Percentiles rank a stretch among this genome's conserved stretches.
Evolutionary conservation across 2,888 invertebrate species (phyloP).

Genomic region (Clivina fossor): DNA sequence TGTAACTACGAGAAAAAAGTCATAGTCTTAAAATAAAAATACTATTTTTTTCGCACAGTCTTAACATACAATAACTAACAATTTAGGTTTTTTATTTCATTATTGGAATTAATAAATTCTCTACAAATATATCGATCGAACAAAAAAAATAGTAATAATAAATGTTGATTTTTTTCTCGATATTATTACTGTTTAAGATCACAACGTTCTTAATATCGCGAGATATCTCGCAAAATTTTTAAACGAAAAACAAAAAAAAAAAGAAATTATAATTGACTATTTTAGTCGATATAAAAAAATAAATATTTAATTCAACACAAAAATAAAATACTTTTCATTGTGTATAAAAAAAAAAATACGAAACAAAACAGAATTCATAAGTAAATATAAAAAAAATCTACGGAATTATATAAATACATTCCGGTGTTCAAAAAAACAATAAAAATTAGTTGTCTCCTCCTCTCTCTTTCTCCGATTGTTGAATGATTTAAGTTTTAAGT

Average conservation of each 20-base stretch:
- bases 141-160: background rate
- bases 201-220: too few relatives aligned
- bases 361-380: constrained; percentile 14
- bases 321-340: constrained; percentile 17
- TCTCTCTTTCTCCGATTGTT: too few relatives aligned
- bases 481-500: constrained; percentile 44
- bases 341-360: constrained; percentile 16
- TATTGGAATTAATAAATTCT: background rate
- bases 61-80: constrained; percentile 25
- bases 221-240: constrained; percentile 13
- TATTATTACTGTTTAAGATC: constrained; percentile 7
- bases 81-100: constrained; percentile 20
- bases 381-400: constrained; percentile 12
- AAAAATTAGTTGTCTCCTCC: too few relatives aligned
- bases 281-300: constrained; percentile 18
- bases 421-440: constrained; percentile 2
- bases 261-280: constrained; percentile 1
- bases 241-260: constrained; percentile 9
- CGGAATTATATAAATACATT: constrained; percentile 1
- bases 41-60: constrained; percentile 25
- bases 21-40: constrained; percentile 19
- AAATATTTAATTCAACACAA: constrained; percentile 16
- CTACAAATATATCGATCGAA: background rate
- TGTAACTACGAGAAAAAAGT: background rate
- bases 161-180: background rate